Conservation (phyloP, 2,888 invertebrate genomes). For the Bibio marci region DNA sequence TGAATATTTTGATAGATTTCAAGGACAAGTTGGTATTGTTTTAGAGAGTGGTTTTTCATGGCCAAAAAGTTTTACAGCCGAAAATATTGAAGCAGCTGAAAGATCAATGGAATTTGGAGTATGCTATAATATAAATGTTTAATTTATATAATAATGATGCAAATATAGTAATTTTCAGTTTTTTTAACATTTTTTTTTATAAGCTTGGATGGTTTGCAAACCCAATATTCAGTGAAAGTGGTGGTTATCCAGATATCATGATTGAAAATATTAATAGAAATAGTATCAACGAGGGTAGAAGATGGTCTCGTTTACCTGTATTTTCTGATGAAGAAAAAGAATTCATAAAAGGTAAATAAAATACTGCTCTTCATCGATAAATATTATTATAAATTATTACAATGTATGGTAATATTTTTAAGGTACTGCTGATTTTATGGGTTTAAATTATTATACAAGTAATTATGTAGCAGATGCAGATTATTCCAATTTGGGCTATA, state of each 20-base stretch:
- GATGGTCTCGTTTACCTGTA: slow-evolving; percentile 29
- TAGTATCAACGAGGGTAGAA: slow-evolving; percentile 28
- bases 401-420: too few relatives aligned
- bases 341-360: background rate
- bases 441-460: slow-evolving; percentile 20
- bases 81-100: slow-evolving; percentile 12
- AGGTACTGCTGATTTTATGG: slow-evolving; percentile 19
- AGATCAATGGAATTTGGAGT: slow-evolving; percentile 18
- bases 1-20: slow-evolving; percentile 13
- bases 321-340: slow-evolving; percentile 24
- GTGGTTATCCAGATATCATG: slow-evolving; percentile 35
- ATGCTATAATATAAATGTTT: slow-evolving; percentile 4
- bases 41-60: slow-evolving; percentile 16
- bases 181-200: background rate
- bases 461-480: slow-evolving; percentile 12
- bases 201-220: slow-evolving; percentile 31
- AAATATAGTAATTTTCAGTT: background rate
- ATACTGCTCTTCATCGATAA: too few relatives aligned
- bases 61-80: slow-evolving; percentile 10
- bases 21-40: slow-evolving; percentile 9
- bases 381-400: too few relatives aligned
- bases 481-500: slow-evolving; percentile 10
- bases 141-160: slow-evolving; percentile 31
- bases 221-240: slow-evolving; percentile 30
- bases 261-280: slow-evolving; percentile 26